Evolutionary conservation across 2,113 vertebrate genomes (phyloP), one percentile per base, ranked within the genome.

Genomic region (Cephalopterus ornatus): DNA sequence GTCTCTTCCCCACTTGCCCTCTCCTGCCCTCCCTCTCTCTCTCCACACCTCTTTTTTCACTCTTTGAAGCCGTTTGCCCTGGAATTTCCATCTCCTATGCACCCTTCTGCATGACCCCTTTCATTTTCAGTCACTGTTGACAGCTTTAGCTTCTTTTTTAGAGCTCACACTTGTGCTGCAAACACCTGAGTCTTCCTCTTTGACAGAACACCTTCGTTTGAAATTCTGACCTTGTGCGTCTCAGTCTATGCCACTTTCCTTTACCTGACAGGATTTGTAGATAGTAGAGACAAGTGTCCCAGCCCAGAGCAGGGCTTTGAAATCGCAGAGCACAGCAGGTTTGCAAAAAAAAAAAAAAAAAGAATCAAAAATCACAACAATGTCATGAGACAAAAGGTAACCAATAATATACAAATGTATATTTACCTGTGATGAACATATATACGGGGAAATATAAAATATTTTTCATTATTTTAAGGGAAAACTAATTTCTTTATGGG

Each of bases 61-160:
- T 58, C 39, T 65, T 75, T 87, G 55, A 88, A 74, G 33, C 6
- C 17, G 1, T 83, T 88, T 92, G 28, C 6, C 30, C 75, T 79
- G 22, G 22, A 13, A 59, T 88, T 95, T 88, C 49, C 5, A 63
- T 79, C n/a, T 76, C n/a, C 35, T 74, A 5, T 9, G 4, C 41
- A 32, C 0, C 0, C 13, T 79, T 35, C 35, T 0, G 0, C 28
- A 26, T n/a, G 28, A 73, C 5, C 27, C 3, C 8, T 91, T 89
- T 62, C 4, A 22, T 77, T 92, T 96, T 76, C 2, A 2, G 28
- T 67, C 39, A 22, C 13, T 28, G 50, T 56, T 76, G 59, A 88
- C 67, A 88, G 44, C 8, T 85, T 82, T 79, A 61, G 50, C 32
- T 68, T 66, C 8, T 78, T 89, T 93, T 94, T 80, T 46, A 41